These are phyloP conservation scores for Pogonocichla stellata DNA, from an alignment of 2,113 vertebrate species.

Conservation along the genomic window DNA sequence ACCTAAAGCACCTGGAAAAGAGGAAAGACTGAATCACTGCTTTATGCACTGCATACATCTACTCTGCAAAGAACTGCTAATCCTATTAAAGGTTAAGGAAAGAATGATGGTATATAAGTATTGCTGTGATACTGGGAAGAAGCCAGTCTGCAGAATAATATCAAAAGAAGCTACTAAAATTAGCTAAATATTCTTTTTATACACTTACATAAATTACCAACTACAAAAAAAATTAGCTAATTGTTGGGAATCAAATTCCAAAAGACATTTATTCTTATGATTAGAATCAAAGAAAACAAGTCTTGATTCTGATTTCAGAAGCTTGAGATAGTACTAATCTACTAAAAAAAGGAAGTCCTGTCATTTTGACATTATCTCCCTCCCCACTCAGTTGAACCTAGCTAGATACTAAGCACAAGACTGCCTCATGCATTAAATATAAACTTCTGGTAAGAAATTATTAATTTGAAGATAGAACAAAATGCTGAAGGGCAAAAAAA, in stretches of 20 bases:
- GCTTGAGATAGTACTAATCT: neutral
- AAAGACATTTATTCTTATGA: neutral
- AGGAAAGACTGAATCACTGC: neutral
- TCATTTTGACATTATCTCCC: neutral
- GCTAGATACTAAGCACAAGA: neutral
- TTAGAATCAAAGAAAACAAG: neutral
- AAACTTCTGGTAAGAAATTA: slow-evolving; percentile 16
- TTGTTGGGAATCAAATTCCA: neutral
- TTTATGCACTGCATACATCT: neutral
- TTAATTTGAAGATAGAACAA: neutral
- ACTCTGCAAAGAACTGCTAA: neutral
- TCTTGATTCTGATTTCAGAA: neutral
- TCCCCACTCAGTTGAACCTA: neutral
- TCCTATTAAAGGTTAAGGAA: neutral
- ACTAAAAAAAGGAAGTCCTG: neutral
- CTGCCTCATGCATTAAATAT: neutral
- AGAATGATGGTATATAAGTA: neutral
- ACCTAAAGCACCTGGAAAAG: neutral
- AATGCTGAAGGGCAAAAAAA: neutral
- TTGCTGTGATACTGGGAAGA: neutral
- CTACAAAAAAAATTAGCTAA: neutral
- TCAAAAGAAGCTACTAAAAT: neutral
- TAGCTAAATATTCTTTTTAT: neutral
- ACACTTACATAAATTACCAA: neutral
- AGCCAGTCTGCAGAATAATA: neutral